phyloP scores from a whole-genome alignment of 2,797 vertebrate genomes.

The Onychomys arenicola region DNA sequence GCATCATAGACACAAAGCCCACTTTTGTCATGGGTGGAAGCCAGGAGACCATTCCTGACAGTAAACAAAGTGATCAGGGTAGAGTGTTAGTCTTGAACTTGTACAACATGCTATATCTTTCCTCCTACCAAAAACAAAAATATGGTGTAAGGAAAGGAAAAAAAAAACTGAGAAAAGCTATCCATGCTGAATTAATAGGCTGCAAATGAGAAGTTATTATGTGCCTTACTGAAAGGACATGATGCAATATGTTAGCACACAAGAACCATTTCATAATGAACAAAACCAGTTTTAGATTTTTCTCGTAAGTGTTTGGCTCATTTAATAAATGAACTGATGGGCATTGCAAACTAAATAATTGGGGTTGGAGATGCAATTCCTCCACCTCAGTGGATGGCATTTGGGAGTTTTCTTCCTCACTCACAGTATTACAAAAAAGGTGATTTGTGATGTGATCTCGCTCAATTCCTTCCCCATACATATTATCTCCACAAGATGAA shows the following conservation, averaged over 20 bases:
- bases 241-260: not conserved
- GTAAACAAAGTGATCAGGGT: not conserved
- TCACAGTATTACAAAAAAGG: not conserved
- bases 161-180: not conserved
- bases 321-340: slow-evolving; percentile 8
- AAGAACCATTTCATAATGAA: not conserved
- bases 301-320: not conserved
- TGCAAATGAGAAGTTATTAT: not conserved
- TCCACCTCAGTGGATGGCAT: not conserved
- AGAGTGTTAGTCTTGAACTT: not conserved
- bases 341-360: slow-evolving; percentile 31
- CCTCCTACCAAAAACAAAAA: not conserved
- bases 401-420: not conserved
- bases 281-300: slow-evolving; percentile 39
- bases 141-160: not conserved
- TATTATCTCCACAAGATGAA: slow-evolving; percentile 74
- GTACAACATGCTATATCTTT: not conserved
- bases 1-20: not conserved
- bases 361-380: not conserved
- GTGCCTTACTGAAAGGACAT: not conserved
- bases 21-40: not conserved
- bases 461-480: slow-evolving; percentile 30
- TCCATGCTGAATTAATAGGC: not conserved
- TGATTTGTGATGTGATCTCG: slow-evolving; percentile 69
- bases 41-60: not conserved